These are phyloP conservation scores for Anolis sagrei DNA, from an alignment of 2,113 vertebrate genomes.

Conservation along the genomic window DNA sequence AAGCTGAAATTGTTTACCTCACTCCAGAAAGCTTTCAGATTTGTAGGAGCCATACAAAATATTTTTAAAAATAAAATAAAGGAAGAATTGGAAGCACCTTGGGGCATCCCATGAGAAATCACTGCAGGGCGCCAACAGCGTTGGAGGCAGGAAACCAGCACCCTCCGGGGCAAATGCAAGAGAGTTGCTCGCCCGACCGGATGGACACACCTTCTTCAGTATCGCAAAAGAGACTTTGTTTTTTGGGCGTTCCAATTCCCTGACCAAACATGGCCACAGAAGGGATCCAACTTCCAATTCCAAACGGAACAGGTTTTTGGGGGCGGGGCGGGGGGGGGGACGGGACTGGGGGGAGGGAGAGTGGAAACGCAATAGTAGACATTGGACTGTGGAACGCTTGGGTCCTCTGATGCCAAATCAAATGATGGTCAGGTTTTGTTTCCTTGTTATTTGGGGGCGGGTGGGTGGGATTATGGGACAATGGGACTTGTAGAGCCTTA, in stretches of 20 bases:
- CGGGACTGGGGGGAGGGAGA: not conserved
- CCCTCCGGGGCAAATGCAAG: slow-evolving; percentile 53
- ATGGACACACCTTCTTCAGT: slow-evolving; percentile 61
- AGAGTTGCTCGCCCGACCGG: slow-evolving; percentile 52
- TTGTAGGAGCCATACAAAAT: slow-evolving; percentile 81
- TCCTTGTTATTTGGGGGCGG: slow-evolving; percentile 38
- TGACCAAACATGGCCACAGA: slow-evolving; percentile 73
- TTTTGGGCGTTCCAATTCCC: slow-evolving; percentile 74
- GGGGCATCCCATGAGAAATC: slow-evolving; percentile 71
- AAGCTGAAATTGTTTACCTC: slow-evolving; percentile 85
- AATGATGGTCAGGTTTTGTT: slow-evolving; percentile 76
- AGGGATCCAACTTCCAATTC: slow-evolving; percentile 66
- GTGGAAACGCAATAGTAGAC: slow-evolving; percentile 80
- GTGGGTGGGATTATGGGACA: slow-evolving; percentile 62
- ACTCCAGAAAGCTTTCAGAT: slow-evolving; percentile 86
- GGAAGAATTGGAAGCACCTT: slow-evolving; percentile 50
- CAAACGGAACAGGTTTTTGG: slow-evolving; percentile 74
- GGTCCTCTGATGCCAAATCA: slow-evolving; percentile 67
- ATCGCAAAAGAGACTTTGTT: slow-evolving; percentile 65
- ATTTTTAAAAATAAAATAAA: no score
- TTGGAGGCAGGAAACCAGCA: slow-evolving; percentile 76
- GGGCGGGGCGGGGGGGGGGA: no score
- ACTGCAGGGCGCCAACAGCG: slow-evolving; percentile 69
- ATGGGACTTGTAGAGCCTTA: slow-evolving; percentile 84
- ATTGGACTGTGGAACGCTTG: slow-evolving; percentile 72